These are phyloP conservation scores for Ormyrus labotus DNA, from an alignment of 2,888 invertebrate genomes.

Conservation along the genomic window DNA sequence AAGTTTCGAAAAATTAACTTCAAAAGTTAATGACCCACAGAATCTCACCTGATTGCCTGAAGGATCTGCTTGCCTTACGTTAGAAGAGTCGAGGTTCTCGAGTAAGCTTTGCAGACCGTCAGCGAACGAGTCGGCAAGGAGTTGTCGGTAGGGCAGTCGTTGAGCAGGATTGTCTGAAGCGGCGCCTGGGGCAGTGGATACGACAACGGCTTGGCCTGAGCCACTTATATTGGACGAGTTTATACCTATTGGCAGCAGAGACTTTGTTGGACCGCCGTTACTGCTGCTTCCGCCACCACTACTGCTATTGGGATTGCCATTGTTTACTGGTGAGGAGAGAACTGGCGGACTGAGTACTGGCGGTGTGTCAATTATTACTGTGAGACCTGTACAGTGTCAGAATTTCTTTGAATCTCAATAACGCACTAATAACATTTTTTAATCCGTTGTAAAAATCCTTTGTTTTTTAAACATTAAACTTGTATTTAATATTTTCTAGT, in stretches of 20 bases:
- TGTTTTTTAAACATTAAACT: too few relatives aligned
- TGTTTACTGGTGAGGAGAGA: constrained; percentile 66
- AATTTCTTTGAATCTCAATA: constrained; percentile 36
- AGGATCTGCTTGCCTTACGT: constrained; percentile 22
- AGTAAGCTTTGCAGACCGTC: constrained; percentile 70
- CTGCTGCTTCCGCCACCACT: neutral
- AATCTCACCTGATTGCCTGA: constrained; percentile 41
- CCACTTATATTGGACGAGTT: constrained; percentile 73
- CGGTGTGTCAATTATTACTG: constrained; percentile 74
- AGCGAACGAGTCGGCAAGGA: constrained; percentile 67
- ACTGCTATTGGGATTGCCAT: constrained; percentile 10
- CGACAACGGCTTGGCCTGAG: constrained; percentile 75
- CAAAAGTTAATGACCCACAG: too few relatives aligned
- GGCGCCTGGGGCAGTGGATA: neutral
- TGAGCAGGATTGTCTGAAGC: constrained; percentile 68
- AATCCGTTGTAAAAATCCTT: too few relatives aligned
- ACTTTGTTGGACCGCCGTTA: constrained; percentile 60
- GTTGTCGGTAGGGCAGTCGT: constrained; percentile 67
- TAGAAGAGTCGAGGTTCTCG: constrained; percentile 61
- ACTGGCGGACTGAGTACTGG: constrained; percentile 62
- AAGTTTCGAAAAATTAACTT: too few relatives aligned
- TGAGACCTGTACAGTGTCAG: constrained; percentile 62
- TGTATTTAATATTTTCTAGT: too few relatives aligned
- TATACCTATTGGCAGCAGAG: constrained; percentile 64
- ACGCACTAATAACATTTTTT: neutral